Conservation (phyloP, 2,797 vertebrate species). For the Salmo trutta region DNA sequence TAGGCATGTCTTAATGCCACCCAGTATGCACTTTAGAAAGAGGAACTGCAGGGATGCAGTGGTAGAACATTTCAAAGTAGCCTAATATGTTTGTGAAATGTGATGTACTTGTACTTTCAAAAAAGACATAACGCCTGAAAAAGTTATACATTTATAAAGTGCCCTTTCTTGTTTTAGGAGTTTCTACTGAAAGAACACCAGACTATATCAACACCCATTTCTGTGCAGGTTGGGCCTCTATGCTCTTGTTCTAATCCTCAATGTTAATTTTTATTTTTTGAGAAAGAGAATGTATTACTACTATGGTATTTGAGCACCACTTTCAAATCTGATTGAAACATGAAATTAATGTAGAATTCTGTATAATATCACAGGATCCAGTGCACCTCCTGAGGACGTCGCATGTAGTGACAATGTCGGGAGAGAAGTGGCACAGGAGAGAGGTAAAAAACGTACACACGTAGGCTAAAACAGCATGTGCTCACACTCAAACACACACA, state of each 20-base stretch:
- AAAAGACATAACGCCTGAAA: too few species aligned
- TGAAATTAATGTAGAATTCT: background rate
- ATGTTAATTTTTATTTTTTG: background rate
- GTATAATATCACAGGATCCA: background rate
- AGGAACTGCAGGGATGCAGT: too few species aligned
- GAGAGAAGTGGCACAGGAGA: background rate
- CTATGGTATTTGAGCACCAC: background rate
- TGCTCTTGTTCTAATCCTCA: background rate
- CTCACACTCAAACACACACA: background rate
- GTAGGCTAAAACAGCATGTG: background rate
- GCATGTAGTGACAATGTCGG: background rate
- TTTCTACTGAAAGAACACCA: background rate
- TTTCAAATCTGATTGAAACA: background rate
- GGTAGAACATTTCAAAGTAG: too few species aligned
- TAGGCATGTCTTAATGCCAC: too few species aligned
- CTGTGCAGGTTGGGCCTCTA: background rate
- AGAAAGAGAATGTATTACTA: background rate
- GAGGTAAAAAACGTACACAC: conserved; percentile 18
- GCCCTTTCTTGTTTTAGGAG: background rate
- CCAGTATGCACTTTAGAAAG: too few species aligned
- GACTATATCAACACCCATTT: background rate
- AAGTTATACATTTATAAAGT: background rate
- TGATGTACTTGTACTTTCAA: too few species aligned
- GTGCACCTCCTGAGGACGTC: background rate
- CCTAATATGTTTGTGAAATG: too few species aligned